A percentile compares a stretch with the other conserved stretches of the same genome.
These are phyloP conservation scores for Uria lomvia DNA, from an alignment of 2,113 vertebrate species.

Conservation along the genomic window DNA sequence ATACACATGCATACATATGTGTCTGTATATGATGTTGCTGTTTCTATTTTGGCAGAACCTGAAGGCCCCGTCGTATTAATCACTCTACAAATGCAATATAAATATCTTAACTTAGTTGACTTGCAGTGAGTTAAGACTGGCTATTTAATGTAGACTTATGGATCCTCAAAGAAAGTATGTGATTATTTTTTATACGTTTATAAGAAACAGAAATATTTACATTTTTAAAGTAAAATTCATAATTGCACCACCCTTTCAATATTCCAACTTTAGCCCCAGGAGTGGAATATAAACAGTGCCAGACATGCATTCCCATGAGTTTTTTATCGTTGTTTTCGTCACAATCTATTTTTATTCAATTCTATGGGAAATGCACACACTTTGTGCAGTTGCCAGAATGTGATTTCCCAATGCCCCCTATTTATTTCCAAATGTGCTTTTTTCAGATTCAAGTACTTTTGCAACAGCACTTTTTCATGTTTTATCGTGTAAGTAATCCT, in stretches of 20 bases:
- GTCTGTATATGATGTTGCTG: neutral
- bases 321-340: conserved; percentile 66
- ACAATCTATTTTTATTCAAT: conserved; percentile 72
- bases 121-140: neutral
- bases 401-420: conserved; percentile 60
- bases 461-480: neutral
- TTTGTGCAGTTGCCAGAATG: conserved; percentile 64
- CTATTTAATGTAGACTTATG: neutral
- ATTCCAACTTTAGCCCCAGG: conserved; percentile 14
- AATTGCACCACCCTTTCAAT: conserved; percentile 18
- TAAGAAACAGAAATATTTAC: conserved; percentile 26
- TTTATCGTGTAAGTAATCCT: neutral
- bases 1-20: neutral
- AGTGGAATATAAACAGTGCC: conserved; percentile 54
- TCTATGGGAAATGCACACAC: conserved; percentile 74
- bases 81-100: neutral
- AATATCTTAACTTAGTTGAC: neutral
- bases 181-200: neutral
- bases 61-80: neutral
- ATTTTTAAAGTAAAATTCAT: neutral
- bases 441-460: conserved; percentile 32
- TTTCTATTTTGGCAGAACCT: conserved; percentile 1
- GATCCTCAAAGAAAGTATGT: neutral
- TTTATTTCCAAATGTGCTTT: conserved; percentile 52
- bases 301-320: conserved; percentile 58